Evolutionary conservation across 2,797 vertebrate genomes (phyloP).

Genomic region (Mormyrops boulengeri): DNA sequence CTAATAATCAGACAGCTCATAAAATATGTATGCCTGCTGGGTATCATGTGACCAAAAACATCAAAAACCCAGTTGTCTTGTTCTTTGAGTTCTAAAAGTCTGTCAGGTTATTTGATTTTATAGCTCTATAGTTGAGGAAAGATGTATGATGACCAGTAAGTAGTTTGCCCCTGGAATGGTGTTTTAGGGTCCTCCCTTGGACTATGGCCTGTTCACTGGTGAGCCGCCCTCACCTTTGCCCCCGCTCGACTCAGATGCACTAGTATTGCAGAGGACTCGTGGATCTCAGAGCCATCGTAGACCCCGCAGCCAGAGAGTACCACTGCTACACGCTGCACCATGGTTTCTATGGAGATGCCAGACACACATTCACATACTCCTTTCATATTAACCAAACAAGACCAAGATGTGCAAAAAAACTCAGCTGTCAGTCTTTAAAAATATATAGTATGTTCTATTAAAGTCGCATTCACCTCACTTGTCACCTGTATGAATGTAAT

Average conservation of each 20-base stretch:
- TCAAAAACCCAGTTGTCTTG: background rate
- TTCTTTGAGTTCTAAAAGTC: background rate
- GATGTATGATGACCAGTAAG: background rate
- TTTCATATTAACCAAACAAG: background rate
- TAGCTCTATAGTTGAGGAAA: background rate
- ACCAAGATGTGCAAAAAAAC: background rate
- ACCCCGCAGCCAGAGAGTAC: conserved; percentile 77
- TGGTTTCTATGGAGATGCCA: conserved; percentile 43
- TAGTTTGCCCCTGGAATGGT: background rate
- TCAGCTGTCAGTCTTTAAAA: background rate
- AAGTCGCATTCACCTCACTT: background rate
- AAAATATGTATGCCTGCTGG: background rate
- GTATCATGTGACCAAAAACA: background rate
- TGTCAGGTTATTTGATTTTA: background rate
- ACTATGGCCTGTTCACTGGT: background rate
- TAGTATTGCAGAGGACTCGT: conserved; percentile 73
- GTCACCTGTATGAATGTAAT: background rate
- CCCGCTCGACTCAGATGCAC: conserved; percentile 78
- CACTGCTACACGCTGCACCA: conserved; percentile 73
- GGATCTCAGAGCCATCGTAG: conserved; percentile 77
- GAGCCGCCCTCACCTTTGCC: conserved; percentile 62
- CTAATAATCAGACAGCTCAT: background rate
- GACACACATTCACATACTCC: conserved; percentile 22
- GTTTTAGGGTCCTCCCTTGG: background rate
- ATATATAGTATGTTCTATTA: background rate